Conservation (phyloP, 2,888 invertebrate species). For the Ornithoptera alexandrae region DNA sequence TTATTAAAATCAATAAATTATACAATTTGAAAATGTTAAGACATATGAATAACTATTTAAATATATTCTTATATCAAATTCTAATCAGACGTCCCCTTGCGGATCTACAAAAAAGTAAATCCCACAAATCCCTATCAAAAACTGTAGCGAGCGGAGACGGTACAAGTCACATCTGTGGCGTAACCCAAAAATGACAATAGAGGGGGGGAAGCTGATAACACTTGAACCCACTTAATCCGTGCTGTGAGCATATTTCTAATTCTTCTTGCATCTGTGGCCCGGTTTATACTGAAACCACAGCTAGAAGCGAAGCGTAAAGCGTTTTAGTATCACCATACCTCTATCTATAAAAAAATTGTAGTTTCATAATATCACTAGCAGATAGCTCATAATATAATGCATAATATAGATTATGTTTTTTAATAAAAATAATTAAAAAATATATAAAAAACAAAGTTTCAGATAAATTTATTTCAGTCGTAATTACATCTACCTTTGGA, state of each 20-base stretch:
- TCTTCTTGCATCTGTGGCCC: constrained; percentile 61
- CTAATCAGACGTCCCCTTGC: constrained; percentile 23
- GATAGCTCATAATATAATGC: too few relatives aligned
- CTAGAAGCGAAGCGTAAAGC: constrained; percentile 11
- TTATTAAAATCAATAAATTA: not conserved
- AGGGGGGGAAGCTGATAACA: constrained; percentile 38
- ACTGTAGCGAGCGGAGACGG: constrained; percentile 36
- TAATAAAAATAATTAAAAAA: too few relatives aligned
- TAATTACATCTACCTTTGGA: too few relatives aligned
- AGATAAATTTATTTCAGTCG: too few relatives aligned
- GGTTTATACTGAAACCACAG: constrained; percentile 17
- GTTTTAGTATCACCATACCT: not conserved
- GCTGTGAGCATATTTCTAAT: constrained; percentile 56
- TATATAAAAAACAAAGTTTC: too few relatives aligned
- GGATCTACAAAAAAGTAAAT: constrained; percentile 30
- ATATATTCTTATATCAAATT: constrained; percentile 25
- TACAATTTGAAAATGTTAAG: not conserved
- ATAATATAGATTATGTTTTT: too few relatives aligned
- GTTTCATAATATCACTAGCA: too few relatives aligned
- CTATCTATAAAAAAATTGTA: too few relatives aligned
- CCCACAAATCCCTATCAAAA: constrained; percentile 46
- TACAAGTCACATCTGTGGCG: constrained; percentile 46
- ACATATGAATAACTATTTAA: not conserved
- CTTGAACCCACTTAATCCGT: constrained; percentile 59
- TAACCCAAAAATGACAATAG: constrained; percentile 52